Percentiles rank a stretch among this genome's conserved stretches.
These are phyloP conservation scores for Tapirus terrestris DNA, from an alignment of 2,113 vertebrate species.

Conservation along the genomic window DNA sequence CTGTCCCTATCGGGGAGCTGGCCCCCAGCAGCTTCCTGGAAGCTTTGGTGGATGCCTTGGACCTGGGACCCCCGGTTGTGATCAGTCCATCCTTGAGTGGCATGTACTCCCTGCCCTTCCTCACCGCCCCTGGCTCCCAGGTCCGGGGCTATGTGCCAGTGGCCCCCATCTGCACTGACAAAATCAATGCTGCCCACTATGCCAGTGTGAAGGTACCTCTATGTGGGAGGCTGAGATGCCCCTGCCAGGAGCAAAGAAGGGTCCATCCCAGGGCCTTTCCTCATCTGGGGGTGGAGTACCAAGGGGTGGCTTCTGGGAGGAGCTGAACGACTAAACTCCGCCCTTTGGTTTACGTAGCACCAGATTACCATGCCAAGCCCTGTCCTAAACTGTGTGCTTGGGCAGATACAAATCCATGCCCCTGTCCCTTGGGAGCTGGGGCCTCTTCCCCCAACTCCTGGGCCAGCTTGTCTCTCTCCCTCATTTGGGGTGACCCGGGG, in stretches of 20 bases:
- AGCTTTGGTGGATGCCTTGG: constrained; percentile 89
- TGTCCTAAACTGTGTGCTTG: background rate
- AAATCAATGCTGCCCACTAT: constrained; percentile 90
- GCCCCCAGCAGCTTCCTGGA: constrained; percentile 91
- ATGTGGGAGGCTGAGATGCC: background rate
- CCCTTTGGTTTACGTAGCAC: background rate
- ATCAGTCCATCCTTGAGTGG: constrained; percentile 97
- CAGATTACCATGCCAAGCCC: background rate
- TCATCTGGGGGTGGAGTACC: background rate
- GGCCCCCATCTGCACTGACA: constrained; percentile 97
- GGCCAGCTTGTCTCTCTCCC: background rate
- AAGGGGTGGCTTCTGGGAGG: background rate
- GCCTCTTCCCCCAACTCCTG: background rate
- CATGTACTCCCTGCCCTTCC: constrained; percentile 97
- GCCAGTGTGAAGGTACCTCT: constrained; percentile 89
- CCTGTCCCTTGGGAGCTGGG: background rate
- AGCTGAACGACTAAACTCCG: background rate
- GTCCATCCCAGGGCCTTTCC: background rate
- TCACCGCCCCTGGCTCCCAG: constrained; percentile 88
- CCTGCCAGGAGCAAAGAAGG: background rate
- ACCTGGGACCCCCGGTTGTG: constrained; percentile 89
- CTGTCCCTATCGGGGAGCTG: constrained; percentile 87
- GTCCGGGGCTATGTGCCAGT: constrained; percentile 94
- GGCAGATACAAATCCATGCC: background rate
- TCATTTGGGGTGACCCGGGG: background rate